phyloP scores from a whole-genome alignment of 2,113 vertebrate species.

The Cichladusa arquata region DNA sequence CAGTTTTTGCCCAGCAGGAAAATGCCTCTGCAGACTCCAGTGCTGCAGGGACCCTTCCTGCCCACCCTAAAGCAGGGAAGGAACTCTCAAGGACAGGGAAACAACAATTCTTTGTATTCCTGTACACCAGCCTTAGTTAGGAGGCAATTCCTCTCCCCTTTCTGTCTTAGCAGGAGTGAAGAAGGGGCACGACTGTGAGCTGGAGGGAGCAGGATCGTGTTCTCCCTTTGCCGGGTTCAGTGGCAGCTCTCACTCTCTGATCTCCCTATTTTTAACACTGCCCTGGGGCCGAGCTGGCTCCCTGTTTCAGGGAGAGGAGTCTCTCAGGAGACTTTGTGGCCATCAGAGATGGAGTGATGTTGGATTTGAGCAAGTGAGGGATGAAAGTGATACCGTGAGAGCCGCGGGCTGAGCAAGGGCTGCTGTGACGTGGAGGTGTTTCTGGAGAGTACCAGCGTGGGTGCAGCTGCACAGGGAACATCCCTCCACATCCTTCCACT shows the following conservation, averaged over 20 bases:
- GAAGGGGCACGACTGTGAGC: accelerated
- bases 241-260: background rate
- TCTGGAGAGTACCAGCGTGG: background rate
- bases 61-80: background rate
- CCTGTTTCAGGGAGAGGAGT: background rate
- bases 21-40: background rate
- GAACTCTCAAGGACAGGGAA: background rate
- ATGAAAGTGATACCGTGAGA: background rate
- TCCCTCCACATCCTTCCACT: background rate
- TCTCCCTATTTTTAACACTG: background rate
- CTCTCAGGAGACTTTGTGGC: background rate
- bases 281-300: background rate
- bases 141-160: background rate
- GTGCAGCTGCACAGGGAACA: background rate
- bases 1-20: background rate
- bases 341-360: background rate
- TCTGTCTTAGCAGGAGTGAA: background rate
- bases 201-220: background rate
- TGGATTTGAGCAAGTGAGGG: background rate
- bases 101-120: background rate
- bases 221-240: background rate
- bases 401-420: accelerated
- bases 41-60: background rate
- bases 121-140: background rate
- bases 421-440: background rate